Evolutionary conservation across 2,797 vertebrate species (phyloP), one percentile per base, ranked within the genome.

Genomic region (Cygnus olor): DNA sequence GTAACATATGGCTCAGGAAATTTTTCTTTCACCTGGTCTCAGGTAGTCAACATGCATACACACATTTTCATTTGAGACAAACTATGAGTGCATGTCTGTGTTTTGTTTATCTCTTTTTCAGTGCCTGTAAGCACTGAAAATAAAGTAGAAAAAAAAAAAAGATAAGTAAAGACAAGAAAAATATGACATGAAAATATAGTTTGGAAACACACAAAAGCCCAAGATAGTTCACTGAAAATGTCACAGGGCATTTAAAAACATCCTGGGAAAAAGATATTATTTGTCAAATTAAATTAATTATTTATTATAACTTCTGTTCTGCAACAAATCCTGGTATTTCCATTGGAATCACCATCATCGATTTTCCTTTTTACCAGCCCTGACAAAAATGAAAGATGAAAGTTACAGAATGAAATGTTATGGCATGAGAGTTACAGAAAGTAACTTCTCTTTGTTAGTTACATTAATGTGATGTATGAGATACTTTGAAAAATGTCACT

Each of bases 251-350:
- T 80, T 92, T 88, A 28, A 80, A 94, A 89, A 70, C 27, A 57
- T 53, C 44, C 17, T 77, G 56, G 68, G 5, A 86, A 89, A 89
- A 87, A 47, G 28, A 5, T 14, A 80, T 12, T 45, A 71, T 78
- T 89, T 88, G 5, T 65, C 81, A 92, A 85, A 88, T 71, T 87
- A 68, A 80, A 90, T 58, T 77, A 14, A 64, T 88, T 90, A 54
- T 68, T 92, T 89, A 14, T 82, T 76, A 81, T 40, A 65, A 87
- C 32, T 80, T 85, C 64, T 4, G 2, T 61, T 42, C 11, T 85
- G 34, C 72, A 49, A 73, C 80, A 88, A 79, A 78, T 92, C 89
- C 88, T 88, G 11, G 3, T 72, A 71, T 82, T 92, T 92, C 89
- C 71, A 77, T 5, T 82, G 56, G 90, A 94, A 95, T 79, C 45